Base-by-base conservation (phyloP, 2,888 invertebrate species). In the Candidula unifasciata region DNA sequence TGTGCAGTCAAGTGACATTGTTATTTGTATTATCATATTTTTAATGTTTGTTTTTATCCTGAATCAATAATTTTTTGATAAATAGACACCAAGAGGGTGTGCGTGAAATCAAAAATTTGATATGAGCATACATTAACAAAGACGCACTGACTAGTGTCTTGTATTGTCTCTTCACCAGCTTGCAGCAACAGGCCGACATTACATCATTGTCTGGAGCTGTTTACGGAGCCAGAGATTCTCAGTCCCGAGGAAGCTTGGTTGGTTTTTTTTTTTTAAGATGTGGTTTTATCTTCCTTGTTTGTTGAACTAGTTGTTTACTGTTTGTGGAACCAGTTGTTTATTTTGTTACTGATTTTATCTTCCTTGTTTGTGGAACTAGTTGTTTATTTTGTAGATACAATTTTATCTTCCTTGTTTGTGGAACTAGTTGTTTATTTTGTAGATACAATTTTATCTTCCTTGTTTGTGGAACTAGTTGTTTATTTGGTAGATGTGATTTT, bases 191-290 rank as follows among this genome's bases (percentile, higher is more conserved):
- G 90, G 77, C 90, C 91, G 33, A 92, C 91, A 21, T 88, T 94
- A 71, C 91, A 93, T 30, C 93, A 94, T 44, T 94, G 94, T 87
- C 86, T 94, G 82, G 90, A 93, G 24, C 90, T 94, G 86, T 95
- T 95, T 89, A 94, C 94, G 1, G 94, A 95, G 87, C 94, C 94
- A 5, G 95, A 95, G 88, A 89, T 93, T n/a, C 91, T 95, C 84
- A 93, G 93, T 73, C 93, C 94, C 24, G 94, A 94, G 77, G 94
- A 95, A 87, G 94, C 94, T 10, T 95, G 95, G 95, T 94, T 90
- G 86, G 90, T 71, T 33, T 60, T 3, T 24, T 35, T 37, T 89
- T 86, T 69, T 68, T 5, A 27, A 3, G n/a, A 21, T 64, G 13
- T 68, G 27, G 0, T 27, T 27, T n/a, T 44, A 13, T 44, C 44